Base-by-base conservation (phyloP, 2,113 vertebrate species). In the Pterocles orientalis region DNA sequence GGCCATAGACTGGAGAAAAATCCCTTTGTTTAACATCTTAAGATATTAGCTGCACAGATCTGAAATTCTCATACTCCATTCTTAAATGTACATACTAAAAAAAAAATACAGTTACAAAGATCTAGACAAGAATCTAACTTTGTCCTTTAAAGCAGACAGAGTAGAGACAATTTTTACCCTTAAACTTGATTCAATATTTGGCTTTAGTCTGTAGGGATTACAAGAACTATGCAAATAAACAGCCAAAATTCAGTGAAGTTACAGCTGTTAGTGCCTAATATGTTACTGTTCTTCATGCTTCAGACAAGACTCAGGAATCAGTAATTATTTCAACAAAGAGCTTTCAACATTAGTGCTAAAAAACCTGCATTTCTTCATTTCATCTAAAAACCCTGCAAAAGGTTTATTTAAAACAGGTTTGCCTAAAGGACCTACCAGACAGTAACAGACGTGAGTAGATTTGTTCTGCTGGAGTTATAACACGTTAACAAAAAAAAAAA, bases 371-470 rank as follows among this genome's bases (percentile, higher is more conserved):
- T 97, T 97, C 92, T 97, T 96, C 77, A 91, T 92, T 97, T 97
- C 60, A 96, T 77, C 85, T 83, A 92, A 96, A 97, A 94, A 75
- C 47, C 34, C 56, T 77, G 91, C 87, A 96, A 92, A 97, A 97
- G 45, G 86, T 97, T 98, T 97, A 97, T 97, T 98, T 97, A 94
- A 98, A 97, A 93, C 87, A 97, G 86, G 86, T 94, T 98, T 98
- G 98, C 97, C 96, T 98, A 98, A 83, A 97, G 96, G 98, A 98
- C 98, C 98, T 97, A 98, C 97, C 97, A 97, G 98, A 98, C 96
- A 39, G n/a, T n/a, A n/a, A n/a, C n/a, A n/a, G n/a, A n/a, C n/a
- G n/a, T n/a, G n/a, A n/a, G n/a, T n/a, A n/a, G n/a, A n/a, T n/a
- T n/a, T n/a, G n/a, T n/a, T n/a, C n/a, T n/a, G n/a, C n/a, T n/a